A percentile compares a stretch with the other conserved stretches of the same genome.
Evolutionary conservation across 2,797 vertebrate species (phyloP).

Genomic region (Glyptemys insculpta): DNA sequence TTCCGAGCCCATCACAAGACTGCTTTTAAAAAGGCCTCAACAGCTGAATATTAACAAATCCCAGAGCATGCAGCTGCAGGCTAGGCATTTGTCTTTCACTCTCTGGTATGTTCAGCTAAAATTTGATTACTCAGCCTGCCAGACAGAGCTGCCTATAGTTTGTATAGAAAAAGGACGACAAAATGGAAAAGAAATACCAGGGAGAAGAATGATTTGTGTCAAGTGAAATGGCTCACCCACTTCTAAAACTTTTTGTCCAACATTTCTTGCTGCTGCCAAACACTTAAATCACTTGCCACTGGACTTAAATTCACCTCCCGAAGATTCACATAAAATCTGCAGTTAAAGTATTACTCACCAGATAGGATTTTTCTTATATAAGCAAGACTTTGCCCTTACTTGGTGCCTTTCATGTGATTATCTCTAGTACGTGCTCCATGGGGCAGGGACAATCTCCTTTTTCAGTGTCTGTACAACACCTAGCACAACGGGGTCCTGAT

Average conservation of each 20-base stretch:
- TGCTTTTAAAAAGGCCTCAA: neutral
- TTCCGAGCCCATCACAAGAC: constrained; percentile 26
- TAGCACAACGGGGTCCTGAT: neutral
- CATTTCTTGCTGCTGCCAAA: neutral
- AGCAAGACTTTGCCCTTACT: neutral
- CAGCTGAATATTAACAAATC: constrained; percentile 30
- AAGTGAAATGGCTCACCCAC: neutral
- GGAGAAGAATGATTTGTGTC: neutral
- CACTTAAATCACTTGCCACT: neutral
- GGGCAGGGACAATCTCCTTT: neutral
- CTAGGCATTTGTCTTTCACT: constrained; percentile 17
- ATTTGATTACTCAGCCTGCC: neutral
- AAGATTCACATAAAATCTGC: neutral
- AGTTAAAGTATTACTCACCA: neutral
- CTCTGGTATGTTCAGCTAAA: constrained; percentile 3
- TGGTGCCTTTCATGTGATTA: neutral
- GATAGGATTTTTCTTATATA: neutral
- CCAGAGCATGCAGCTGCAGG: constrained; percentile 29
- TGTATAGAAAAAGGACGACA: neutral
- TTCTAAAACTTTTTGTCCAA: neutral
- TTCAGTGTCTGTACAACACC: neutral
- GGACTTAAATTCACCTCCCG: constrained; percentile 4
- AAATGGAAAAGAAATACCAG: rapidly evolving
- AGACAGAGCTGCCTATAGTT: neutral
- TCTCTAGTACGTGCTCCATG: neutral